These are phyloP conservation scores for Tanaodytes sp. DNA, from an alignment of 2,888 invertebrate genomes.

Conservation along the genomic window DNA sequence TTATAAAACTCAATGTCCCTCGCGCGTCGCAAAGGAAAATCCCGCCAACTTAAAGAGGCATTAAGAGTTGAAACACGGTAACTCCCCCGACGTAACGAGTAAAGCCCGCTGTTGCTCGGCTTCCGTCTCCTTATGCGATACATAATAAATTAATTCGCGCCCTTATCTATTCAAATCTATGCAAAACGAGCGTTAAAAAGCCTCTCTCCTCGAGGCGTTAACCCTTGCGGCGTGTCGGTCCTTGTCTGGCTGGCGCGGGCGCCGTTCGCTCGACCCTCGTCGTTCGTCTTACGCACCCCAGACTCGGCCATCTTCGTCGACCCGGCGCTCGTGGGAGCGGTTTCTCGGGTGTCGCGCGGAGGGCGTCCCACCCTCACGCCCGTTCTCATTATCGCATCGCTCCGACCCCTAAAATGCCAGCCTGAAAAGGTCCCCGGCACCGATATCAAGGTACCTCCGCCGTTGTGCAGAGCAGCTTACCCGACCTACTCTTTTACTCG, in stretches of 20 bases:
- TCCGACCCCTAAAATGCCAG: conserved; percentile 70
- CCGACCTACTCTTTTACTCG: conserved; percentile 27
- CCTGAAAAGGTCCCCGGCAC: conserved; percentile 66
- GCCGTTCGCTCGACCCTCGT: too few relatives aligned
- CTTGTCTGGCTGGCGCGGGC: conserved; percentile 21
- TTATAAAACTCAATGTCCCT: conserved; percentile 41
- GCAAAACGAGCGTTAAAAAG: conserved; percentile 72
- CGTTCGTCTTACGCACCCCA: conserved; percentile 49
- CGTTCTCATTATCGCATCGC: conserved; percentile 72
- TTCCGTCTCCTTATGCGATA: conserved; percentile 63
- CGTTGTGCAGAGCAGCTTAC: conserved; percentile 37
- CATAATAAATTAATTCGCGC: conserved; percentile 73
- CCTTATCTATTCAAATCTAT: conserved; percentile 73
- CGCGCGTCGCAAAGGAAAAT: conserved; percentile 44
- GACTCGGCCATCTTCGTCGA: conserved; percentile 52
- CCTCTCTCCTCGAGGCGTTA: conserved; percentile 63
- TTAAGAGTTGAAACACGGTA: conserved; percentile 58
- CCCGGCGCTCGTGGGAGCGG: conserved; percentile 59
- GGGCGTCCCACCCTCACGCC: conserved; percentile 68
- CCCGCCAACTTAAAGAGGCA: conserved; percentile 64
- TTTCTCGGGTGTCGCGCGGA: conserved; percentile 68
- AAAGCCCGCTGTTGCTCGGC: conserved; percentile 60
- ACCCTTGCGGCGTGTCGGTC: conserved; percentile 64
- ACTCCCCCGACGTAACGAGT: conserved; percentile 62
- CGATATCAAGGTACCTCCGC: conserved; percentile 56